Base-by-base conservation (phyloP, 2,797 vertebrate species). In the Lophotriccus pileatus region DNA sequence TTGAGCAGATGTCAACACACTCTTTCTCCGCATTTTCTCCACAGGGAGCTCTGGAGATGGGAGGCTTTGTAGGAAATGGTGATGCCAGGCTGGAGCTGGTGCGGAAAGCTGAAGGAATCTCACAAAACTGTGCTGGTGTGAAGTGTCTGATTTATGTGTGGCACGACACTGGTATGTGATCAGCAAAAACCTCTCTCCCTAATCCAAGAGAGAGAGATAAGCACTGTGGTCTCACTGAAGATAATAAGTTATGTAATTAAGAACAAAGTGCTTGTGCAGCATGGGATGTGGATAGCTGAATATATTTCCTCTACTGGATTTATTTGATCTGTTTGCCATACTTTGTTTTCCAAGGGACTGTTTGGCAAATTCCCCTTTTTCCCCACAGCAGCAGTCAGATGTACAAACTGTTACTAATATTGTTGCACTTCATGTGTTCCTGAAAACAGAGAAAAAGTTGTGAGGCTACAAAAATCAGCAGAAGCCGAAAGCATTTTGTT, bases 281-380 rank as follows among this genome's bases (percentile, higher is more conserved):
- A 44, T 53, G 25, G 7, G 22, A 58, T 0, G 0, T 30, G 16
- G 24, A 36, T 44, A 58, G 20, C 10, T 36, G 37, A 24, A 56
- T 20, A 12, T 27, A 28, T 75, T 75, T 46, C 8, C 10, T 34
- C 44, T 37, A 1, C 19, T 28, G 18, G 15, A 37, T 75, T 63
- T 59, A 25, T 22, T 76, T 25, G 14, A 43, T 37, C 16, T 50
- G 5, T 82, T 92, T 88, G 5, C 23, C 39, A 50, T 10, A 9
- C 18, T 7, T 7, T 56, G 11, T 52, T 88, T 88, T 67, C n/a
- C 36, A 52, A 55, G 14, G 16, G 72, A 50, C 6, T 27, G 6
- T 55, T 76, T 32, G 39, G 9, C 15, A 59, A 88, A 63, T 59
- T 63, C n/a, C 12, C 11, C 23, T 24, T 74, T 34, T 8, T 5